Base-by-base conservation (phyloP, 2,797 vertebrate species). In the Pyrrhura leucotis region DNA sequence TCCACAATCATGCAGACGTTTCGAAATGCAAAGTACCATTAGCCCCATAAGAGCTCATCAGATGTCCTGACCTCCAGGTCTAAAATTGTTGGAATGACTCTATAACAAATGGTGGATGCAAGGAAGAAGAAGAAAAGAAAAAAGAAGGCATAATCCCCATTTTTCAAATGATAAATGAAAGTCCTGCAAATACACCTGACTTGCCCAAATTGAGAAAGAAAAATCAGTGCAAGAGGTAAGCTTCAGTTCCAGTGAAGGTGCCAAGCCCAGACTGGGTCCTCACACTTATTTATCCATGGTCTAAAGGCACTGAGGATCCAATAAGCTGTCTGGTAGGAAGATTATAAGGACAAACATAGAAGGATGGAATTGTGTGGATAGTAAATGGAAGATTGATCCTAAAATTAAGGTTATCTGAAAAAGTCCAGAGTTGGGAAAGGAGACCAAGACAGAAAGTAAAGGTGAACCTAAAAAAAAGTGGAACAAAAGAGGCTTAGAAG, bases 141-240 rank as follows among this genome's bases (percentile, higher is more conserved):
- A 50, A 66, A 29, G 21, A 31, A 26, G 2, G 19, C 25, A 44
- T 74, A 59, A 59, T 33, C 3, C 4, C 3, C 5, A 19, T 51
- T 75, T 84, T 69, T 23, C 23, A 59, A 76, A 63, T 37, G 12
- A 18, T 25, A 39, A 51, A 65, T 33, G 2, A 16, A 86, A 81
- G 31, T 31, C 35, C 7, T 51, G 25, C 0, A 17, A 74, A 54
- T 12, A n/a, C 5, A 40, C 1, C 2, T 12, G 15, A 44, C 20
- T 81, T 68, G 14, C 8, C 7, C 17, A 15, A 83, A 89, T 7
- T 13, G 19, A 71, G 39, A 72, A 2, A 40, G 28, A 50, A 75
- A 81, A 77, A 21, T 40, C 42, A 37, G 9, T 51, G 35, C 16
- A 47, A 78, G 33, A 75, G 20, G 12, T 74, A 19, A n/a, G 21